phyloP scores from a whole-genome alignment of 2,888 invertebrate genomes.

The Alsophila aescularia region DNA sequence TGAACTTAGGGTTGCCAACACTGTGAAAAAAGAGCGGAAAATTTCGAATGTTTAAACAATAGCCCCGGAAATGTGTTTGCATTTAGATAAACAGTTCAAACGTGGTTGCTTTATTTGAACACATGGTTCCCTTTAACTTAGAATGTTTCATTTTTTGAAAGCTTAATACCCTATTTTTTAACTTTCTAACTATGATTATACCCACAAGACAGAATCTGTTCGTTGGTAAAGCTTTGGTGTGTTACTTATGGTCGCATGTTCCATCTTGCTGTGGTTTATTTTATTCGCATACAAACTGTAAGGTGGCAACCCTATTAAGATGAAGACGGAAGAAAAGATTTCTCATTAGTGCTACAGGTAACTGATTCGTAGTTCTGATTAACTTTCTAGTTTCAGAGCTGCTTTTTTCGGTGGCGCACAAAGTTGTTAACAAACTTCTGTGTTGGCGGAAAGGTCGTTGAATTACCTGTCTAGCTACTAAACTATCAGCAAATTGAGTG shows the following conservation, averaged over 20 bases:
- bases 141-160: too few relatives aligned
- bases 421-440: constrained; percentile 21
- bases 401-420: constrained; percentile 21
- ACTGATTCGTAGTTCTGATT: constrained; percentile 29
- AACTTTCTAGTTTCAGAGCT: constrained; percentile 23
- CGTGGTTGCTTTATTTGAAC: too few relatives aligned
- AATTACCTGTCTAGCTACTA: constrained; percentile 9
- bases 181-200: too few relatives aligned
- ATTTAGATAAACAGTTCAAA: too few relatives aligned
- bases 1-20: constrained; percentile 20
- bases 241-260: too few relatives aligned
- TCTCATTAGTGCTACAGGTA: constrained; percentile 31
- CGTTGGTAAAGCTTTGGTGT: too few relatives aligned
- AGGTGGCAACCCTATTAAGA: constrained; percentile 12
- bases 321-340: constrained; percentile 27
- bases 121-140: neutral
- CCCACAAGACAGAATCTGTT: neutral
- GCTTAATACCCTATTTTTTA: too few relatives aligned
- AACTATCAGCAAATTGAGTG: constrained; percentile 5
- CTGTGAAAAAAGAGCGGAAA: constrained; percentile 1
- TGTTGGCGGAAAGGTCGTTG: constrained; percentile 16
- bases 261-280: neutral
- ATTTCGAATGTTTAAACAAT: neutral
- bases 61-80: neutral
- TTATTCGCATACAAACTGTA: neutral